Base-by-base conservation (phyloP, 2,888 invertebrate species). In the Netelia virgata region DNA sequence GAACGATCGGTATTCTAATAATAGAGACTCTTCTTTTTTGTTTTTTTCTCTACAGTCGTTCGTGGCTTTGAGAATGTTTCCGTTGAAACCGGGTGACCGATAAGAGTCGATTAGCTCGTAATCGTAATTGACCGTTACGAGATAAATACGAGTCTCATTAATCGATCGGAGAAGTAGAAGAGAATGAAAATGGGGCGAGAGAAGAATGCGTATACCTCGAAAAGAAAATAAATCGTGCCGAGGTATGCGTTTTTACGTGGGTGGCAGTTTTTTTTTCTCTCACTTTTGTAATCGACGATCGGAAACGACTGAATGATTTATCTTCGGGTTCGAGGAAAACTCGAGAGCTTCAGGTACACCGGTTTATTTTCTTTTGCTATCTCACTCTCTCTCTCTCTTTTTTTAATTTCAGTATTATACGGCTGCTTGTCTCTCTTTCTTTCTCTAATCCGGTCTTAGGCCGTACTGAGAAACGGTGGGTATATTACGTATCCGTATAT, bases 121-220 rank as follows among this genome's bases (percentile, higher is more conserved):
- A 80, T 68, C 59, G 80, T 87, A 87, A 83, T 86, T 83, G 79
- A 66, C 79, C 83, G 61, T 79, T 77, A 68, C 68, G 84, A 77
- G 87, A 86, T 84, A 82, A 84, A 66, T 20, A 43, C 50, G 59
- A 72, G 74, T 78, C 63, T 78, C 63, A 73, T 83, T 80, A 74
- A 83, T 69, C 63, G 73, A 76, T 3, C 47, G 10, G 11, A 70
- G 18, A 23, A 23, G 47, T 18, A 14, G 3, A 18, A 43, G n/a
- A n/a, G 47, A 59, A 47, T 20, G 20, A 68, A 73, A 16, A 75
- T 41, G 20, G 47, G 14, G 28, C 57, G 11, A 55, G 41, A 66
- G 14, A n/a, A 47, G 70, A 64, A 70, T 50, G 66, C 3, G 18
- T 53, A 36, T 23, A 55, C 11, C 18, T 76, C 18, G 28, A 55